A percentile compares a stretch with the other conserved stretches of the same genome.
Conservation (phyloP, 2,888 invertebrate species). For the Meghimatium bilineatum region DNA sequence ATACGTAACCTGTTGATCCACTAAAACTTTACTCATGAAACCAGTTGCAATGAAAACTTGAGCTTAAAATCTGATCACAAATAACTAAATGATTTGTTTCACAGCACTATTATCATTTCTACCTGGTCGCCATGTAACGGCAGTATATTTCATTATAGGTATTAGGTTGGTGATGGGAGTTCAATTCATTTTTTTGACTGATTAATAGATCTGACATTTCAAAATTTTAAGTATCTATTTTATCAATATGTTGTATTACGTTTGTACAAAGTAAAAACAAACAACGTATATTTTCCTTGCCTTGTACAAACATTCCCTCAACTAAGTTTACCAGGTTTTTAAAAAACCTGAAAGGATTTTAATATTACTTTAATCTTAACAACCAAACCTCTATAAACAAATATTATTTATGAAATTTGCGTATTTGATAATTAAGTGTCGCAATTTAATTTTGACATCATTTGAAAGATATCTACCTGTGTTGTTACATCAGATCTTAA, state of each 20-base stretch:
- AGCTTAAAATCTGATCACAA: neutral
- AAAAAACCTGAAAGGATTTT: no score
- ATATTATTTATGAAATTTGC: no score
- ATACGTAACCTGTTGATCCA: neutral
- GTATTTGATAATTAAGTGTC: no score
- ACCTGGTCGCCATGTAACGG: neutral
- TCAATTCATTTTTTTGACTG: neutral
- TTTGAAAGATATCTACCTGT: neutral
- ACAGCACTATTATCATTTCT: neutral
- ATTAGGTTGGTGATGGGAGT: slow-evolving; percentile 23
- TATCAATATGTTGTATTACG: slow-evolving; percentile 3
- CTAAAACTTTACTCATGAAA: neutral
- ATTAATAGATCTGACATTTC: neutral
- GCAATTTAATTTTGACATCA: neutral
- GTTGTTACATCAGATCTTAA: neutral
- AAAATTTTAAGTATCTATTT: neutral
- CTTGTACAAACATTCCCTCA: slow-evolving; percentile 41
- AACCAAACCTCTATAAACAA: no score
- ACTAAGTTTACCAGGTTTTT: slow-evolving; percentile 18
- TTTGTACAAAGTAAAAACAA: neutral
- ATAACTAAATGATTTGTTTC: neutral
- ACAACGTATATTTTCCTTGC: slow-evolving; percentile 32
- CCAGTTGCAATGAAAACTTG: neutral
- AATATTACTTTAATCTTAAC: no score
- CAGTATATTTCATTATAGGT: neutral